Evolutionary conservation across 2,113 vertebrate species (phyloP).

Genomic region (Polypterus bichir): DNA sequence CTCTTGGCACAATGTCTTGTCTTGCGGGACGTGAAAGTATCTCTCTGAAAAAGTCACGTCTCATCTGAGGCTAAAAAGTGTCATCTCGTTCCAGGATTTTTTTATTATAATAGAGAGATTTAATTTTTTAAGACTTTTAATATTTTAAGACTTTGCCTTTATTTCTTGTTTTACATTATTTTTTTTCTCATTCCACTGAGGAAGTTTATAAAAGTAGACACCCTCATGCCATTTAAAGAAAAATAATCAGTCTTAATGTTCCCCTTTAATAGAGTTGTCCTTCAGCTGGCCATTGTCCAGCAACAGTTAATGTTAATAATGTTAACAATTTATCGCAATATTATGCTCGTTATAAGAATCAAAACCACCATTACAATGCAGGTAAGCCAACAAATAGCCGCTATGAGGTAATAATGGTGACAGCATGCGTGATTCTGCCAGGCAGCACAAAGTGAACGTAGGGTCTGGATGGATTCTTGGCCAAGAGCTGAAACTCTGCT

Average conservation of each 20-base stretch:
- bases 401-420: conserved; percentile 5
- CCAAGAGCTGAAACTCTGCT: neutral
- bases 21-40: no score
- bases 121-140: no score
- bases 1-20: no score
- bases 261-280: no score
- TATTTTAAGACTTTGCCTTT: no score
- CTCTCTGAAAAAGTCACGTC: no score
- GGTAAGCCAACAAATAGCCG: conserved; percentile 1
- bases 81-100: no score
- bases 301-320: neutral
- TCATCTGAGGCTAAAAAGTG: no score
- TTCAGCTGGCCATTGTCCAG: neutral
- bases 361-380: conserved; percentile 1
- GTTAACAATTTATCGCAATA: neutral
- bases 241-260: neutral
- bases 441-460: neutral
- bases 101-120: no score
- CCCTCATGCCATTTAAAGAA: neutral
- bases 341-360: neutral
- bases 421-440: neutral
- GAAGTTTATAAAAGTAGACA: neutral
- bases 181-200: neutral
- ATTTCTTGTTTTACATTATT: neutral
- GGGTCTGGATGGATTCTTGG: neutral